Conservation (phyloP, 1,140 invertebrate species). For the Drosophila nikananu region DNA sequence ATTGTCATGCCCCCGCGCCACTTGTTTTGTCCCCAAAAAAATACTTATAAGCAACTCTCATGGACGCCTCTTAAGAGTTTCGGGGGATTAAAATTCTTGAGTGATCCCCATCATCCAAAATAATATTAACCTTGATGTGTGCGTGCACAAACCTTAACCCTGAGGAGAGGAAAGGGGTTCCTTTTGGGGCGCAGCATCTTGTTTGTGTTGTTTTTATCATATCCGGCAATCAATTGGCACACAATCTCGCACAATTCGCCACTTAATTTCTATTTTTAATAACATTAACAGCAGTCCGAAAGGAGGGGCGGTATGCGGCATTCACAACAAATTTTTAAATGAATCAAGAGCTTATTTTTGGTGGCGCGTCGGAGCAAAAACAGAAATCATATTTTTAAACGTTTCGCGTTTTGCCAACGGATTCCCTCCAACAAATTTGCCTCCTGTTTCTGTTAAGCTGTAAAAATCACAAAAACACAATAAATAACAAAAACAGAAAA, state of each 20-base stretch:
- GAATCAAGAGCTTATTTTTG: slow-evolving; percentile 79
- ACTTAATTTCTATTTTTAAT: slow-evolving; percentile 82
- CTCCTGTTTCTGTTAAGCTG: slow-evolving; percentile 24
- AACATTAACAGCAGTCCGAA: slow-evolving; percentile 54
- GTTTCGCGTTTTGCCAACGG: slow-evolving; percentile 44
- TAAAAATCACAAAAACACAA: slow-evolving; percentile 27
- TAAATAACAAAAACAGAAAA: slow-evolving; percentile 11
- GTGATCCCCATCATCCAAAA: not conserved
- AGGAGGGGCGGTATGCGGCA: not conserved
- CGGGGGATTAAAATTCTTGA: slow-evolving; percentile 15
- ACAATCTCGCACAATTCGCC: slow-evolving; percentile 78
- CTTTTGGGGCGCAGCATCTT: slow-evolving; percentile 37
- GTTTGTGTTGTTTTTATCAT: slow-evolving; percentile 62
- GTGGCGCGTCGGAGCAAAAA: slow-evolving; percentile 47
- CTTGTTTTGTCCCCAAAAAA: not conserved
- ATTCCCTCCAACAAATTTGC: slow-evolving; percentile 60
- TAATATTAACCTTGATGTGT: slow-evolving; percentile 14
- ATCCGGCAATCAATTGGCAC: slow-evolving; percentile 82
- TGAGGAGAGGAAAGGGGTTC: slow-evolving; percentile 1
- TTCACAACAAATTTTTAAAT: slow-evolving; percentile 68
- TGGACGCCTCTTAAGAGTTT: not conserved
- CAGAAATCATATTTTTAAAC: slow-evolving; percentile 69
- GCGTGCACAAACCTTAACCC: slow-evolving; percentile 38
- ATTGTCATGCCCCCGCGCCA: not conserved
- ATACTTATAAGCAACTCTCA: not conserved